Conservation (phyloP, 1,140 invertebrate genomes). For the Whitmania pigra region DNA sequence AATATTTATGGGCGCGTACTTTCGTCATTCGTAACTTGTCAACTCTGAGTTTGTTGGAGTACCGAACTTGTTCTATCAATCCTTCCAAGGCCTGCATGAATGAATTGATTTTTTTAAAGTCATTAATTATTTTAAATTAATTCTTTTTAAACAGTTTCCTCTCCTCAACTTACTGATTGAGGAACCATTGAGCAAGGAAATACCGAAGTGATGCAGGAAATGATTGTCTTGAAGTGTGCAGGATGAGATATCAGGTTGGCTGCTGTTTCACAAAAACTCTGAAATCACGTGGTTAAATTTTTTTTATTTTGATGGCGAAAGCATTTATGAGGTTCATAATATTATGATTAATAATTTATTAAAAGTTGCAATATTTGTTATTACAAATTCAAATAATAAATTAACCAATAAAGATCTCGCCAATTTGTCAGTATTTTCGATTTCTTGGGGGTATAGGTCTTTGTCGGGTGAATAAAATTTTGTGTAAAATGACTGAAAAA, state of each 20-base stretch:
- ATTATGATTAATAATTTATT: no score
- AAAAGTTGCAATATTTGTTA: no score
- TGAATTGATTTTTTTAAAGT: neutral
- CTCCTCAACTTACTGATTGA: constrained; percentile 32
- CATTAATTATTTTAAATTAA: constrained; percentile 8
- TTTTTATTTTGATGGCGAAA: no score
- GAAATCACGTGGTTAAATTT: neutral
- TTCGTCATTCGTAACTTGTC: constrained; percentile 21
- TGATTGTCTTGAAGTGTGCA: constrained; percentile 36
- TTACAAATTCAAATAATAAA: neutral
- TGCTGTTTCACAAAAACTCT: constrained; percentile 36
- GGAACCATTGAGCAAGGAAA: constrained; percentile 33
- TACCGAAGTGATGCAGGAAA: constrained; percentile 34
- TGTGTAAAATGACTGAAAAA: constrained; percentile 25
- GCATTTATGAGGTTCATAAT: no score
- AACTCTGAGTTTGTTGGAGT: constrained; percentile 20
- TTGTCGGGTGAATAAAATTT: constrained; percentile 27
- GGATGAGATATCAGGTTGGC: constrained; percentile 33
- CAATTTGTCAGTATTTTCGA: constrained; percentile 25
- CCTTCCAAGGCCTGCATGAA: constrained; percentile 21
- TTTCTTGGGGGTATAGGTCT: constrained; percentile 24
- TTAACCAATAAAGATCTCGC: constrained; percentile 23
- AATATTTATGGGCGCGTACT: neutral
- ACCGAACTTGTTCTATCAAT: constrained; percentile 25
- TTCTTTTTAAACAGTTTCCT: constrained; percentile 12